These are phyloP conservation scores for Melolontha melolontha DNA, from an alignment of 2,888 invertebrate genomes.

Conservation along the genomic window DNA sequence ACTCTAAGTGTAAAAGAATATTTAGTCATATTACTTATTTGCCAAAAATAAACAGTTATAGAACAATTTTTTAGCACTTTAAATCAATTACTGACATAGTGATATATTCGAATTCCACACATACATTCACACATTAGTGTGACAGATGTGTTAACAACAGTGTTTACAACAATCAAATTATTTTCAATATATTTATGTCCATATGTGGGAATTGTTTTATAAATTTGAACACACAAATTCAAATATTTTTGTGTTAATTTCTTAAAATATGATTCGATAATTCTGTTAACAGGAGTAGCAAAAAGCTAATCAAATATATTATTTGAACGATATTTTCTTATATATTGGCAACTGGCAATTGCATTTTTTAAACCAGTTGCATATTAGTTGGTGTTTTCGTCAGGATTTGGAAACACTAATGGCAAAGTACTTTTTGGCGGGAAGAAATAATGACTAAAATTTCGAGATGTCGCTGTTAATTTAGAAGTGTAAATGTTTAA, in stretches of 20 bases:
- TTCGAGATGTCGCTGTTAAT: no score
- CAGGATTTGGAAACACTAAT: no score
- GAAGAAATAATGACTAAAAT: no score
- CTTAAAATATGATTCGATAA: background rate
- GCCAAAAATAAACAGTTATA: background rate
- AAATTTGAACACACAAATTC: background rate
- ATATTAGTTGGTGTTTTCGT: no score
- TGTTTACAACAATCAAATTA: background rate
- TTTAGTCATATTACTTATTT: slow-evolving; percentile 9
- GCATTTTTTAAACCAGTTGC: no score
- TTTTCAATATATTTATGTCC: background rate
- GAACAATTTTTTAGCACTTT: slow-evolving; percentile 16
- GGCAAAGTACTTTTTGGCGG: no score
- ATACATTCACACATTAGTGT: slow-evolving; percentile 8
- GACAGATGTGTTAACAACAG: slow-evolving; percentile 1
- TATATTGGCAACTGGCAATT: background rate
- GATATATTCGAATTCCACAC: slow-evolving; percentile 12
- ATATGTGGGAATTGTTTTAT: no score
- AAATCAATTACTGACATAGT: slow-evolving; percentile 24
- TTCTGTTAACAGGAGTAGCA: background rate
- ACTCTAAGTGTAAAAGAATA: slow-evolving; percentile 1
- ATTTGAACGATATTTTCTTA: background rate
- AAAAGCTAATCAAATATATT: background rate
- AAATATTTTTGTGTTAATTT: background rate
- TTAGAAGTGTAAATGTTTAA: no score